Evolutionary conservation across 2,888 invertebrate genomes (phyloP).

Genomic region (Celastrina argiolus): DNA sequence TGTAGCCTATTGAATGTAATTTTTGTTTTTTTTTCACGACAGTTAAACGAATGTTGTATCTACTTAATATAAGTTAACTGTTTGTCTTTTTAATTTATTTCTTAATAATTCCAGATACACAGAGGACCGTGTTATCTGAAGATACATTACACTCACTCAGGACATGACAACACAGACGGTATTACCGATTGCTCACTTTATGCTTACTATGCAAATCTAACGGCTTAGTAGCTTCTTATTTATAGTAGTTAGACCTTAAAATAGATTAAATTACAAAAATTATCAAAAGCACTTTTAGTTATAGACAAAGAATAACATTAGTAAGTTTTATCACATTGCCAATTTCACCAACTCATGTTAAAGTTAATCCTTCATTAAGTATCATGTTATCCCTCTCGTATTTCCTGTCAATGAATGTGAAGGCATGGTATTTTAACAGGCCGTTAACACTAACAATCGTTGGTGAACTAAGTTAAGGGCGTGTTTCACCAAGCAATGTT

Average conservation of each 20-base stretch:
- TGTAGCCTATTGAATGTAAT: not conserved
- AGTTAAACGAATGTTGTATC: conserved; percentile 10
- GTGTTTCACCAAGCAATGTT: too few relatives aligned
- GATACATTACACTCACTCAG: conserved; percentile 35
- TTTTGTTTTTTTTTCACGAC: conserved; percentile 20
- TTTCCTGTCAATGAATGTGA: too few relatives aligned
- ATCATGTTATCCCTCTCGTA: too few relatives aligned
- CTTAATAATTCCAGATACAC: conserved; percentile 39
- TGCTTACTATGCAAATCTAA: conserved; percentile 18
- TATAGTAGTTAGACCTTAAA: not conserved
- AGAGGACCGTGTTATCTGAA: conserved; percentile 40
- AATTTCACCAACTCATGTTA: too few relatives aligned
- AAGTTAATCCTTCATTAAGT: too few relatives aligned
- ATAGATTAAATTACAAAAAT: not conserved
- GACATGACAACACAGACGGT: conserved; percentile 37
- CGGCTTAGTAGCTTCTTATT: conserved; percentile 12
- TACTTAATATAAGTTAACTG: conserved; percentile 22
- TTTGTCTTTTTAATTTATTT: conserved; percentile 33
- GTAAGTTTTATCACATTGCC: too few relatives aligned
- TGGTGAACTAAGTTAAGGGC: too few relatives aligned
- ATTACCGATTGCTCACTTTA: conserved; percentile 34
- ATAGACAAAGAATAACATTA: not conserved
- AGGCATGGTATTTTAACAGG: too few relatives aligned
- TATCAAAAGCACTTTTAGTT: not conserved
- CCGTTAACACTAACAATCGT: too few relatives aligned